Base-by-base conservation (phyloP, 2,888 invertebrate species). In the Teinopalpus imperialis region DNA sequence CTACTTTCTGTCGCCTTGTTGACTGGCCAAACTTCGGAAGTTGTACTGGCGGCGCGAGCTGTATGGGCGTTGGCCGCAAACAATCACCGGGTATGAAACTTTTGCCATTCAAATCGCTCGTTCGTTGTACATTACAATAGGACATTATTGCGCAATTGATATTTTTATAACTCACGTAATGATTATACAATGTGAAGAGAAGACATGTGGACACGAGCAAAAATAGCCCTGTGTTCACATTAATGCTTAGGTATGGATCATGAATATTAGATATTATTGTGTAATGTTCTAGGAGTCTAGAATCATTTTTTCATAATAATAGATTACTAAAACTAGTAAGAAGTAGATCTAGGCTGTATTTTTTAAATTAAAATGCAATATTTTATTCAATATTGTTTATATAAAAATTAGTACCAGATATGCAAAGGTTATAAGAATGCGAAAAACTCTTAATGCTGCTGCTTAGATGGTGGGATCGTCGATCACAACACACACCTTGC, bases 31-130 rank as follows among this genome's bases (percentile, higher is more conserved):
- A 72, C 67, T 0, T 52, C 62, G 0, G 83, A 81, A 41, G 43
- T 79, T 0, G 74, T 83, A n/a, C 70, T 74, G 0, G 85, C 86
- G 63, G 90, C 61, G 63, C 74, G 91, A 8, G 92, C 92, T 1
- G 83, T 93, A 0, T 94, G 94, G 93, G 90, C 93, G 0, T 61
- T 94, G 31, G 90, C 92, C 3, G 92, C 92, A 3, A 94, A 94
- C 63, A 93, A 92, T 62, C 93, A 93, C 56, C 92, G 92, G 76
- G 93, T 92, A 51, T 43, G 8, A 9, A 2, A 29, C 10, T 18
- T 29, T 12, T 18, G 8, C 9, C 14, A 16, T 37, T 24, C 5
- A 37, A 8, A 27, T 26, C 8, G 14, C 16, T 8, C 13, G 16
- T 9, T 13, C 13, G 26, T 23, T 24, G 8, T 13, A n/a, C n/a